Evolutionary conservation across 35 echinoderm and acorn worm species (phyloP).

Genomic region (Hemicentrotus pulcherrimus): DNA sequence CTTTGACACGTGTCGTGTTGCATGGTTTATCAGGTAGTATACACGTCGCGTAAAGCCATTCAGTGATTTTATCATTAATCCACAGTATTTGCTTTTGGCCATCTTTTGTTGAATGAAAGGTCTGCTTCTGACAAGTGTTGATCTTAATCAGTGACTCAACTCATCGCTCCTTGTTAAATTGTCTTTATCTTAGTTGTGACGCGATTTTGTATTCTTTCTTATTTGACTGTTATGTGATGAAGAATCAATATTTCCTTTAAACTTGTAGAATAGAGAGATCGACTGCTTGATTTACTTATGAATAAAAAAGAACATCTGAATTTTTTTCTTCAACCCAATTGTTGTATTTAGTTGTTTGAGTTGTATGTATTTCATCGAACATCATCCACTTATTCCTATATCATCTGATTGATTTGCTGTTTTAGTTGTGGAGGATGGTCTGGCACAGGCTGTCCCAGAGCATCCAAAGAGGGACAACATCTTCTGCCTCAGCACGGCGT

Average conservation of each 20-base stretch:
- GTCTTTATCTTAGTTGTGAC: too few species aligned
- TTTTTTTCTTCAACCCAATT: too few species aligned
- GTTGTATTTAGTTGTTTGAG: too few species aligned
- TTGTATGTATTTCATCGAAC: not conserved
- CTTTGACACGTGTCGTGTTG: too few species aligned
- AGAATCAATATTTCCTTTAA: too few species aligned
- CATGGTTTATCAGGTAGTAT: not conserved
- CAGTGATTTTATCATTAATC: not conserved
- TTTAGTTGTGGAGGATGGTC: conserved; percentile 88
- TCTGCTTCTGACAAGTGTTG: not conserved
- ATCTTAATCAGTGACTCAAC: not conserved
- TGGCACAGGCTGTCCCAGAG: conserved; percentile 96
- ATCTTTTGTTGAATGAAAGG: not conserved
- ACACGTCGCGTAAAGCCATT: not conserved
- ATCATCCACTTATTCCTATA: not conserved
- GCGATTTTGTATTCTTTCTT: too few species aligned
- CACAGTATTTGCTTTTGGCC: not conserved
- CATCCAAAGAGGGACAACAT: conserved; percentile 97
- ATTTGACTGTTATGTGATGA: too few species aligned
- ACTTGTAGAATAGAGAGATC: too few species aligned
- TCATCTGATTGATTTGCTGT: conserved; percentile 23
- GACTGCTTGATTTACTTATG: too few species aligned
- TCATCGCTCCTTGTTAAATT: too few species aligned
- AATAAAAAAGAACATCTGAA: too few species aligned
- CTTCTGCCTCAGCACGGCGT: conserved; percentile 95